Conservation (phyloP, 1,140 invertebrate genomes). For the Metopolophium dirhodum region DNA sequence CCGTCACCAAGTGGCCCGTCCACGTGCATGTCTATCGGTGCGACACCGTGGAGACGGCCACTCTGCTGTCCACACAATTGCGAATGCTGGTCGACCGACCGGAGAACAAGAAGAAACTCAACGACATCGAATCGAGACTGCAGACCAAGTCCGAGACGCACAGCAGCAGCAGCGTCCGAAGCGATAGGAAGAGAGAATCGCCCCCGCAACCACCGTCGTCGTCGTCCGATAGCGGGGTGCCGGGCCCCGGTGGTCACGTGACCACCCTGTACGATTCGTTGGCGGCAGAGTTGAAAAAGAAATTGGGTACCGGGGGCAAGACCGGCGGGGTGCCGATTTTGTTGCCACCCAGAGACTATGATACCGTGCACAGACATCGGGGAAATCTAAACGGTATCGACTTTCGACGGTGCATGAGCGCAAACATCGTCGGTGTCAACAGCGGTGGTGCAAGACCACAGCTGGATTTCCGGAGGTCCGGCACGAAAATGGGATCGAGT, state of each 20-base stretch:
- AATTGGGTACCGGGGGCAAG: slow-evolving; percentile 75
- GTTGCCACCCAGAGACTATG: slow-evolving; percentile 91
- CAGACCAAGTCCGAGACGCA: slow-evolving; percentile 58
- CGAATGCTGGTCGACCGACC: slow-evolving; percentile 81
- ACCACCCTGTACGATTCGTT: slow-evolving; percentile 83
- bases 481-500: slow-evolving; percentile 63
- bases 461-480: slow-evolving; percentile 26
- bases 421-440: slow-evolving; percentile 71
- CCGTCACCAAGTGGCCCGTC: slow-evolving; percentile 83
- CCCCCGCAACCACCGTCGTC: slow-evolving; percentile 58
- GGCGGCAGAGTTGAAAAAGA: slow-evolving; percentile 87
- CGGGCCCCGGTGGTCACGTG: neutral
- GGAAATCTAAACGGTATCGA: slow-evolving; percentile 85
- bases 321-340: slow-evolving; percentile 72
- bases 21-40: slow-evolving; percentile 96
- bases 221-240: neutral
- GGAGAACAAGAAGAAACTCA: slow-evolving; percentile 85
- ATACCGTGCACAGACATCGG: slow-evolving; percentile 82
- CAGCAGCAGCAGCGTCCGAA: neutral
- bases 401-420: slow-evolving; percentile 73
- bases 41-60: slow-evolving; percentile 91
- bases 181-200: slow-evolving; percentile 70
- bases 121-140: slow-evolving; percentile 75
- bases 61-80: slow-evolving; percentile 81
- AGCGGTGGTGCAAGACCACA: slow-evolving; percentile 27